A percentile compares a stretch with the other conserved stretches of the same genome.
These are phyloP conservation scores for Gymnoscelis rufifasciata DNA, from an alignment of 2,888 invertebrate species.

Conservation along the genomic window DNA sequence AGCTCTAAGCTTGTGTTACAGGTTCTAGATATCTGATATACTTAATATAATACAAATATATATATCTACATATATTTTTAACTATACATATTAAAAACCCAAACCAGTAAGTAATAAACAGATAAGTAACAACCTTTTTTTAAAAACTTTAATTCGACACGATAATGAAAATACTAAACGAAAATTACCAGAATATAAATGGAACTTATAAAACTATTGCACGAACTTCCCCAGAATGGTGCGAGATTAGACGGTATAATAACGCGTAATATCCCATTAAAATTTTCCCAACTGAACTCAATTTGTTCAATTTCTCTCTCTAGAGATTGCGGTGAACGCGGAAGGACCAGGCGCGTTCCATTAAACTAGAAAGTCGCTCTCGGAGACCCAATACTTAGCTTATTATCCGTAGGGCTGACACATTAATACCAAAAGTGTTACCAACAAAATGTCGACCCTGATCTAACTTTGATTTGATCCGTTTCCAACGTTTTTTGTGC, in stretches of 20 bases:
- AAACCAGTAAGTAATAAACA: too few relatives aligned
- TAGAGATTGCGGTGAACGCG: conserved; percentile 30
- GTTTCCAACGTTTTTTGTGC: conserved; percentile 20
- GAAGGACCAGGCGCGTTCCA: conserved; percentile 29
- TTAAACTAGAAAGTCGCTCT: conserved; percentile 31
- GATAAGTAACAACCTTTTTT: too few relatives aligned
- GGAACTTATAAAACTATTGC: conserved; percentile 1
- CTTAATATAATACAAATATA: too few relatives aligned
- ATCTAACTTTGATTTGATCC: conserved; percentile 24
- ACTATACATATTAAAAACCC: too few relatives aligned
- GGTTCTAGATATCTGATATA: too few relatives aligned
- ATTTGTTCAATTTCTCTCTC: conserved; percentile 31
- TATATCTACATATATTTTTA: too few relatives aligned
- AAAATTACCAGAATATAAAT: too few relatives aligned
- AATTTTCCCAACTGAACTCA: conserved; percentile 25
- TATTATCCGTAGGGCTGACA: conserved; percentile 32
- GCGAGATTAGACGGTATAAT: conserved; percentile 15
- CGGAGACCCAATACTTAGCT: conserved; percentile 31
- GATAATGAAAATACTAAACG: too few relatives aligned
- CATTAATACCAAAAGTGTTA: conserved; percentile 31
- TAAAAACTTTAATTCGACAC: too few relatives aligned
- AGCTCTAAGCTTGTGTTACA: too few relatives aligned
- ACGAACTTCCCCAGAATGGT: conserved; percentile 9
- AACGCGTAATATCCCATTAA: conserved; percentile 25
- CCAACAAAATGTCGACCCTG: conserved; percentile 22